A percentile compares a stretch with the other conserved stretches of the same genome.
Conservation (phyloP, 2,888 invertebrate genomes). For the Teinopalpus imperialis region DNA sequence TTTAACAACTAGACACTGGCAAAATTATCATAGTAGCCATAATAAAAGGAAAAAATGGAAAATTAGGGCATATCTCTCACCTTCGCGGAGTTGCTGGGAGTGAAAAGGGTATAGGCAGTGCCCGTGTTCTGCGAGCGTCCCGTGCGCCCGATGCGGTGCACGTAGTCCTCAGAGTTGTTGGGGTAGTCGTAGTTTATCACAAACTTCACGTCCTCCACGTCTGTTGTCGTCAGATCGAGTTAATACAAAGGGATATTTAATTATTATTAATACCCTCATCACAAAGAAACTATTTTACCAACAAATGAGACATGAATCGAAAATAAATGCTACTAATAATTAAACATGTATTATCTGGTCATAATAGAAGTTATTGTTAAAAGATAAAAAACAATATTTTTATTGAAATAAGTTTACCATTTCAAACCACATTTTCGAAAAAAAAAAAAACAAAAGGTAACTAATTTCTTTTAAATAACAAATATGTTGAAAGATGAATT, state of each 20-base stretch:
- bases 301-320: no score
- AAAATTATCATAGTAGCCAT: no score
- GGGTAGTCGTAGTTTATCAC: conserved; percentile 99
- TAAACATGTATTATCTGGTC: no score
- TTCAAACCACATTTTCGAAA: no score
- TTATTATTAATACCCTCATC: background rate
- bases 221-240: conserved; percentile 72
- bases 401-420: no score
- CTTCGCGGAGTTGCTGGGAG: conserved; percentile 93
- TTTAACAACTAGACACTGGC: no score
- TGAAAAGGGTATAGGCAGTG: conserved; percentile 98
- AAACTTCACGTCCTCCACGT: conserved; percentile 99
- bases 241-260: background rate
- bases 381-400: no score
- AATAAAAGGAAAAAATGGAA: no score
- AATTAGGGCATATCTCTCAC: no score
- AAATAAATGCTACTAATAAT: no score
- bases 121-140: conserved; percentile 96
- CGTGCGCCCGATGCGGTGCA: conserved; percentile 97
- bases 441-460: background rate
- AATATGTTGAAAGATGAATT: conserved; percentile 29
- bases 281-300: background rate
- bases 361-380: no score
- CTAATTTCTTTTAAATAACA: background rate
- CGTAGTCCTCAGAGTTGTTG: conserved; percentile 98